Conservation (phyloP, 2,888 invertebrate genomes). For the Coleophora deauratella region DNA sequence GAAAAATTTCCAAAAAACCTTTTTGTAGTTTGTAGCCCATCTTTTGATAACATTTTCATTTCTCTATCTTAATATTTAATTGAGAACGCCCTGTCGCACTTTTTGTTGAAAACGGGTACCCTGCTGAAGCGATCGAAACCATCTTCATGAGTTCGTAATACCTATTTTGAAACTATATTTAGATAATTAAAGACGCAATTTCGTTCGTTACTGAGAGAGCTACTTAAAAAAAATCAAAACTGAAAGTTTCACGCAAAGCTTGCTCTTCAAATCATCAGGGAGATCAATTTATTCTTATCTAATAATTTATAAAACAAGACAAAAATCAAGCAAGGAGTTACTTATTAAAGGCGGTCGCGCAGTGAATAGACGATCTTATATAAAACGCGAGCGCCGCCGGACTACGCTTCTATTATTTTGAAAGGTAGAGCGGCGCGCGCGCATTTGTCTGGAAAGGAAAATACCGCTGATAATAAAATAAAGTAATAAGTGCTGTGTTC, state of each 20-base stretch:
- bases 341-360: slow-evolving; percentile 34
- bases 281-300: slow-evolving; percentile 47
- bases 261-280: too few relatives aligned
- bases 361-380: slow-evolving; percentile 52
- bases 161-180: neutral
- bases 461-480: slow-evolving; percentile 24
- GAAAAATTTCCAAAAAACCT: too few relatives aligned
- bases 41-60: too few relatives aligned
- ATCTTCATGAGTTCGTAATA: too few relatives aligned
- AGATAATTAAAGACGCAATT: slow-evolving; percentile 5
- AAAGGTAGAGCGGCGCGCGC: slow-evolving; percentile 38
- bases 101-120: too few relatives aligned
- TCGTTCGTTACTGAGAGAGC: too few relatives aligned
- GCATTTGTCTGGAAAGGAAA: slow-evolving; percentile 36
- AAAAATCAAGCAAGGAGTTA: slow-evolving; percentile 35
- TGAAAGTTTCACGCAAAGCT: slow-evolving; percentile 41
- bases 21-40: too few relatives aligned
- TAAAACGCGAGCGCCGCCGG: slow-evolving; percentile 49
- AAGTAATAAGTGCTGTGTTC: slow-evolving; percentile 23
- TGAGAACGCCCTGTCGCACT: too few relatives aligned
- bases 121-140: too few relatives aligned
- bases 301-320: slow-evolving; percentile 53
- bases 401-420: slow-evolving; percentile 49
- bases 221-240: slow-evolving; percentile 22
- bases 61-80: too few relatives aligned